Evolutionary conservation across 2,888 invertebrate species (phyloP).

Genomic region (Ephialtes manifestator): DNA sequence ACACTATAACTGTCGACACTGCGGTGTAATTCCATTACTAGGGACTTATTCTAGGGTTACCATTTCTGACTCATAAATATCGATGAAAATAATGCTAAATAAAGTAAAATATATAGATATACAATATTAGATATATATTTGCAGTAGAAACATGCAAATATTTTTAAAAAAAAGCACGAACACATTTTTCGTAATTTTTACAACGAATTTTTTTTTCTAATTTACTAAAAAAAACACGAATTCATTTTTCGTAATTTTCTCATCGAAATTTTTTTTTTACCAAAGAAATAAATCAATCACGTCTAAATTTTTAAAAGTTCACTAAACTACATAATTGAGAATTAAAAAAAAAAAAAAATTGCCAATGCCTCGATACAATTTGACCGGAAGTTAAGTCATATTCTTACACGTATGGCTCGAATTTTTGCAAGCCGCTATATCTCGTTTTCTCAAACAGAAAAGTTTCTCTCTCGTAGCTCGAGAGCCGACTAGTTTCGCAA

Average conservation of each 20-base stretch:
- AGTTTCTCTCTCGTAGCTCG: not conserved
- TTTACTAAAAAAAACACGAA: too few relatives aligned
- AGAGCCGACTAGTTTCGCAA: conserved; percentile 59
- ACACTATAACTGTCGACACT: conserved; percentile 8
- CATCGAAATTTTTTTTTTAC: too few relatives aligned
- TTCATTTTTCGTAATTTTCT: too few relatives aligned
- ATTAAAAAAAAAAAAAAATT: too few relatives aligned
- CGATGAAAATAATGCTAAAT: not conserved
- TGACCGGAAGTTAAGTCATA: not conserved
- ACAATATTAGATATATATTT: not conserved
- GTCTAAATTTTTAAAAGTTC: too few relatives aligned
- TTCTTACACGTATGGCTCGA: not conserved
- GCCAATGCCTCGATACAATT: not conserved
- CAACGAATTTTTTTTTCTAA: too few relatives aligned
- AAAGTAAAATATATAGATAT: not conserved
- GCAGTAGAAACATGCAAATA: too few relatives aligned
- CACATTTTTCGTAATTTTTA: too few relatives aligned
- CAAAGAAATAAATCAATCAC: too few relatives aligned
- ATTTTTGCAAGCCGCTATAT: not conserved
- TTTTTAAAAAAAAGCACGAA: too few relatives aligned
- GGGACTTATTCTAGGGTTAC: not conserved
- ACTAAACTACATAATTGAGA: not conserved
- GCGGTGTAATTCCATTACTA: not conserved
- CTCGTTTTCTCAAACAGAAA: conserved; percentile 9
- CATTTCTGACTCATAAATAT: not conserved